A percentile compares a stretch with the other conserved stretches of the same genome.
Evolutionary conservation across 2,113 vertebrate species (phyloP).

Genomic region (Euleptes europaea): DNA sequence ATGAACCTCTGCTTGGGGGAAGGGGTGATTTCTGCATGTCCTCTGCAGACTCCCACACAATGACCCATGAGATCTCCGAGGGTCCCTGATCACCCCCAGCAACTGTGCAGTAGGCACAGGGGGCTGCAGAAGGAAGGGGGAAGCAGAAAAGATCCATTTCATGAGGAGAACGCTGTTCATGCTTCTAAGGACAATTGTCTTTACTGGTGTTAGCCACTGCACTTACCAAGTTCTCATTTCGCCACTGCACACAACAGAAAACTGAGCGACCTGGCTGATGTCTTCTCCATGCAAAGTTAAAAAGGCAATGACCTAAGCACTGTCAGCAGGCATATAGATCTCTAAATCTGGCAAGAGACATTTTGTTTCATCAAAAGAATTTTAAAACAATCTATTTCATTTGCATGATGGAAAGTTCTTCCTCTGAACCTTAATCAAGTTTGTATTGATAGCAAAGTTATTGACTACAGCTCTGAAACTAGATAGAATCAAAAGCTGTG

Average conservation of each 20-base stretch:
- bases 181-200: too few species aligned
- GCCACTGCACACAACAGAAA: background rate
- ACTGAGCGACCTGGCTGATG: background rate
- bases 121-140: too few species aligned
- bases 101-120: too few species aligned
- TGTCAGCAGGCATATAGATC: background rate
- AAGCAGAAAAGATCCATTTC: too few species aligned
- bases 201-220: background rate
- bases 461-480: background rate
- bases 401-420: background rate
- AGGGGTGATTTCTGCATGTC: too few species aligned
- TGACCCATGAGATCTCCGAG: too few species aligned
- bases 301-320: background rate
- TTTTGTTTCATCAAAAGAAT: background rate
- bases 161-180: too few species aligned
- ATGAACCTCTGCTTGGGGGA: too few species aligned
- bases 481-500: background rate
- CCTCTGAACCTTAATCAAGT: background rate
- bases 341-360: background rate
- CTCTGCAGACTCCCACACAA: too few species aligned
- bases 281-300: background rate
- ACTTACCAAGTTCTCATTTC: background rate
- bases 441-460: background rate
- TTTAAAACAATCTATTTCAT: background rate
- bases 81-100: too few species aligned